Conservation (phyloP, 2,888 invertebrate genomes). For the Xylota segnis region DNA sequence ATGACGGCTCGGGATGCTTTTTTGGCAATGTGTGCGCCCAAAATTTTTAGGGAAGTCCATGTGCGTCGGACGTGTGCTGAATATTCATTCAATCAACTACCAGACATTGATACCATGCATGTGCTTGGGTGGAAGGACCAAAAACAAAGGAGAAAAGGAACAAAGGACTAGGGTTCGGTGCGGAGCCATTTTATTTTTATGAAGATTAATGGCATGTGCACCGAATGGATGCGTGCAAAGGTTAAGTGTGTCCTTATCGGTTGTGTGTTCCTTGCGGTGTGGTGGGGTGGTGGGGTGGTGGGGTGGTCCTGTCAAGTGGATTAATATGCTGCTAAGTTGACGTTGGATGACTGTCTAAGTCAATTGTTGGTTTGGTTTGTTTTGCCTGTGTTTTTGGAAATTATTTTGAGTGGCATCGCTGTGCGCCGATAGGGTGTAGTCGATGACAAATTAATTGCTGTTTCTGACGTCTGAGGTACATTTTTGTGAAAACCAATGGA, state of each 20-base stretch:
- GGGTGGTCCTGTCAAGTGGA: conserved; percentile 12
- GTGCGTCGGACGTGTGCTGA: conserved; percentile 29
- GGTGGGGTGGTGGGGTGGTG: neutral
- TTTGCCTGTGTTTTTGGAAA: too few relatives aligned
- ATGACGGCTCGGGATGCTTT: conserved; percentile 18
- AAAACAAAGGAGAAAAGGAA: neutral
- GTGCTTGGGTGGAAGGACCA: neutral
- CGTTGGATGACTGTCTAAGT: conserved; percentile 7
- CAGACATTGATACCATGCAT: neutral
- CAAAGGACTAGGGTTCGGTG: conserved; percentile 16
- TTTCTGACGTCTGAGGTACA: neutral
- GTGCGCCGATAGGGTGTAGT: conserved; percentile 4
- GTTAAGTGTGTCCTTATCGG: conserved; percentile 1
- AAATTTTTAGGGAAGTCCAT: conserved; percentile 25
- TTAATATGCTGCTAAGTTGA: conserved; percentile 4
- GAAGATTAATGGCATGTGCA: conserved; percentile 23
- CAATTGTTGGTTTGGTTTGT: conserved; percentile 4
- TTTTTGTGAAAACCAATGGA: neutral
- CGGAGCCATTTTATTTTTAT: neutral
- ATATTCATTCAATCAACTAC: conserved; percentile 18
- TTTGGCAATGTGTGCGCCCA: conserved; percentile 24
- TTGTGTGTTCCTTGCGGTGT: neutral
- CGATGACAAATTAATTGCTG: neutral
- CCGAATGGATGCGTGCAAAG: conserved; percentile 1
- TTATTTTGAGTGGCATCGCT: neutral